Percentiles rank a stretch among this genome's conserved stretches.
Conservation (phyloP, 2,113 vertebrate species). For the Echinops telfairi region DNA sequence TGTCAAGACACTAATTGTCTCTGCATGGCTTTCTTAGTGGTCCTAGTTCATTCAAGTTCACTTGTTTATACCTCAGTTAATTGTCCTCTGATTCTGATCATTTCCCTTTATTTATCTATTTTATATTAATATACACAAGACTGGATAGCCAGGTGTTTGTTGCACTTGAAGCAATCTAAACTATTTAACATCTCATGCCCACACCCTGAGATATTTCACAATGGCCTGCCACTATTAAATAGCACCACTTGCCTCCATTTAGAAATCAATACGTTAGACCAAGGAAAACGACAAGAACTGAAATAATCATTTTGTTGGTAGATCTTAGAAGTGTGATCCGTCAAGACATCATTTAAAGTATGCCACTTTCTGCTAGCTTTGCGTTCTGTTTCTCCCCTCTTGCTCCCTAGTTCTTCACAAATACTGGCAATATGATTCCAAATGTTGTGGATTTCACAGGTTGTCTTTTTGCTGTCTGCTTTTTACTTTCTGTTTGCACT, state of each 20-base stretch:
- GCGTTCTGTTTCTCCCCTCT: background rate
- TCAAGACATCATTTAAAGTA: conserved; percentile 52
- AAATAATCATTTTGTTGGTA: conserved; percentile 43
- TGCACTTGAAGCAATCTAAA: conserved; percentile 6
- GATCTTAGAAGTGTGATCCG: background rate
- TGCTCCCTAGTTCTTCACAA: background rate
- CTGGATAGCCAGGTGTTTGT: conserved; percentile 8
- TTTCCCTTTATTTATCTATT: background rate
- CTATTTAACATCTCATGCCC: background rate
- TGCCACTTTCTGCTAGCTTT: conserved; percentile 15
- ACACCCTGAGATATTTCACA: conserved; percentile 10
- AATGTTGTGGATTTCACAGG: conserved; percentile 43
- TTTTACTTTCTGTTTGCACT: conserved; percentile 47
- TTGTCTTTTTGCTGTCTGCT: conserved; percentile 36
- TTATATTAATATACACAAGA: background rate
- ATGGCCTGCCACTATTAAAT: background rate
- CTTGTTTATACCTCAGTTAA: conserved; percentile 9
- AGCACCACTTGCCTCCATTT: conserved; percentile 47
- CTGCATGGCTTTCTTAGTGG: background rate
- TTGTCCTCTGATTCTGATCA: conserved; percentile 6
- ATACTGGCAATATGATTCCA: conserved; percentile 56
- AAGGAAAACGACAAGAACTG: background rate
- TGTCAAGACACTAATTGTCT: background rate
- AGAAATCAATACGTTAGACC: conserved; percentile 38
- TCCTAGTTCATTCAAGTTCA: background rate